Conservation (phyloP, 2,888 invertebrate species). For the Abrostola triplasia region DNA sequence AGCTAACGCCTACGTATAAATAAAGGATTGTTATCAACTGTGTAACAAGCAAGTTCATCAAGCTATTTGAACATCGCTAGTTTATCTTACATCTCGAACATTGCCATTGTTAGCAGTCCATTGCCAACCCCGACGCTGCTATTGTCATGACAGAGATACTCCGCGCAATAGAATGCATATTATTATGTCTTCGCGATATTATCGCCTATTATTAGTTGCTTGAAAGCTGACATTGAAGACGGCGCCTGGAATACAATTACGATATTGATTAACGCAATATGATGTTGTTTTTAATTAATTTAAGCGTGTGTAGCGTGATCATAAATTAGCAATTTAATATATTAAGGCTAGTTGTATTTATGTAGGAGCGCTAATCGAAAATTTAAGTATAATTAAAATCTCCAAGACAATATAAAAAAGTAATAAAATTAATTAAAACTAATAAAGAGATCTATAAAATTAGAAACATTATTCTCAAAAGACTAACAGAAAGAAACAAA, state of each 20-base stretch:
- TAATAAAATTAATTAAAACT: slow-evolving; percentile 17
- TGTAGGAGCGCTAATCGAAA: neutral
- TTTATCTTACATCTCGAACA: slow-evolving; percentile 38
- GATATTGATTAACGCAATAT: neutral
- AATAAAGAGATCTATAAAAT: slow-evolving; percentile 23
- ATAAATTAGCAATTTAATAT: neutral
- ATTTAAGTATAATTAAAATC: neutral
- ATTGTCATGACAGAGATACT: slow-evolving; percentile 35
- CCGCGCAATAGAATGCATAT: slow-evolving; percentile 34
- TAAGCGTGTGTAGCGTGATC: neutral
- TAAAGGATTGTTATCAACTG: slow-evolving; percentile 13
- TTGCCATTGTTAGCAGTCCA: slow-evolving; percentile 41
- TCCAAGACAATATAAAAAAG: slow-evolving; percentile 6
- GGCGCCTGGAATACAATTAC: slow-evolving; percentile 5
- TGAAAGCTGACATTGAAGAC: slow-evolving; percentile 19
- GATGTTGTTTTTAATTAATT: neutral
- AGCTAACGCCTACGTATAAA: slow-evolving; percentile 1
- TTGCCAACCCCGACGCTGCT: slow-evolving; percentile 15
- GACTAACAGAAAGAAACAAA: slow-evolving; percentile 25
- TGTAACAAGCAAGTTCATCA: slow-evolving; percentile 19
- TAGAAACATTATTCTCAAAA: slow-evolving; percentile 8
- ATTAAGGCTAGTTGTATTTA: too few relatives aligned
- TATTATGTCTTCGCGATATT: slow-evolving; percentile 28
- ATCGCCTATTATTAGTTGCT: slow-evolving; percentile 13
- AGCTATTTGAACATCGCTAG: slow-evolving; percentile 23